A percentile compares a stretch with the other conserved stretches of the same genome.
Evolutionary conservation across 2,888 invertebrate genomes (phyloP).

Genomic region (Sinhomidia bicolor): DNA sequence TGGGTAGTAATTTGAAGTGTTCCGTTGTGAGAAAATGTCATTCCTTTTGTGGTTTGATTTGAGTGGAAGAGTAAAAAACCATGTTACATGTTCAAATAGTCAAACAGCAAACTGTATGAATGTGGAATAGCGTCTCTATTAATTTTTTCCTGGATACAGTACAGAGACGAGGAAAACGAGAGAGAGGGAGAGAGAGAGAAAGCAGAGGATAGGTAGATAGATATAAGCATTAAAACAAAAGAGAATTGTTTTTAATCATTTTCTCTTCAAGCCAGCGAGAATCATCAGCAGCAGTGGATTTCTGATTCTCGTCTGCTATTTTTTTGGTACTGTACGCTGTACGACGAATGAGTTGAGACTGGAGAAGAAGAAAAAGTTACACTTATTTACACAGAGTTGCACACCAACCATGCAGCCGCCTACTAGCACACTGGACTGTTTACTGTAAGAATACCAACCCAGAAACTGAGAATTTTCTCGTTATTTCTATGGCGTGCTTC

Average conservation of each 20-base stretch:
- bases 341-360: background rate
- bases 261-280: constrained; percentile 21
- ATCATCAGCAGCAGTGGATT: constrained; percentile 24
- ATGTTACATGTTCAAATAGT: background rate
- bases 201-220: background rate
- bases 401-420: constrained; percentile 19
- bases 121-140: background rate
- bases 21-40: background rate
- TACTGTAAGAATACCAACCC: background rate
- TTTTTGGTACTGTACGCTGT: no score
- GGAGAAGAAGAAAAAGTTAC: constrained; percentile 47
- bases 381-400: constrained; percentile 68
- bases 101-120: background rate
- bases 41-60: background rate
- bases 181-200: background rate
- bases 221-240: constrained; percentile 18
- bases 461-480: constrained; percentile 32
- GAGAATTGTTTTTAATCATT: constrained; percentile 67
- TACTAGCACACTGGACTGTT: constrained; percentile 11
- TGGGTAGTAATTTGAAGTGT: background rate
- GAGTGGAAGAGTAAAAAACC: background rate
- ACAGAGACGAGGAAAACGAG: background rate
- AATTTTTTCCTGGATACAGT: background rate
- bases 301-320: background rate
- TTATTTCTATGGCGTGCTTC: constrained; percentile 5